Evolutionary conservation across 2,797 vertebrate species (phyloP), one percentile per base, ranked within the genome.

Genomic region (Bryconaethiops microstoma): DNA sequence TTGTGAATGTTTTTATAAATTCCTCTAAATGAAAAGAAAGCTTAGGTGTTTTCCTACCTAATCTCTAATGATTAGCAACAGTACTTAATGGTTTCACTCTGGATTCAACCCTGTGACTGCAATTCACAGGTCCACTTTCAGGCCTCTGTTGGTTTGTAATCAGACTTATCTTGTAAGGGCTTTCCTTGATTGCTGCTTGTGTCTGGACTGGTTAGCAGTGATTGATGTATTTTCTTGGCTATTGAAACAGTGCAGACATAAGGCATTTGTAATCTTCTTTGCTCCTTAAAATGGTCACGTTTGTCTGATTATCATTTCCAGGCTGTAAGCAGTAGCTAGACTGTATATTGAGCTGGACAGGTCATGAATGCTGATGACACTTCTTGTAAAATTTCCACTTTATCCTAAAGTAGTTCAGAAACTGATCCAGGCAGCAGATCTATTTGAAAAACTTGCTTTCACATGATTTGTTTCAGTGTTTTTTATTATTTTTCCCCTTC

Each of bases 361-460:
- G 42, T 55, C n/a, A 63, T 42, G 65, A 65, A 48, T 50, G 25
- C 48, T 40, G 52, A 62, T n/a, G 21, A 52, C 42, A 67, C 35
- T 69, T 54, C 54, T 16, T 48, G 57, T 76, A 52, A 63, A 71
- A 59, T 69, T 48, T 71, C 42, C 17, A 67, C 14, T 74, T 63
- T 17, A 65, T 69, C 60, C 70, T 39, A 67, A 2, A 68, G 17
- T 21, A 55, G 60, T 71, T 80, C 45, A 74, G 78, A 77, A 21
- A 55, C 45, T 35, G 42, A 79, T 55, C 40, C 21, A 29, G 60
- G 59, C 59, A 60, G 59, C 1, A 25, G 9, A 60, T 4, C 9
- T 25, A 23, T 60, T 60, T 25, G 59, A 60, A 23, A 10, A 60
- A 60, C 21, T 23, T 23, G 21, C 4, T 60, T 60, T 25, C 21